These are phyloP conservation scores for Plagodis pulveraria DNA, from an alignment of 2,888 invertebrate genomes.

Conservation along the genomic window DNA sequence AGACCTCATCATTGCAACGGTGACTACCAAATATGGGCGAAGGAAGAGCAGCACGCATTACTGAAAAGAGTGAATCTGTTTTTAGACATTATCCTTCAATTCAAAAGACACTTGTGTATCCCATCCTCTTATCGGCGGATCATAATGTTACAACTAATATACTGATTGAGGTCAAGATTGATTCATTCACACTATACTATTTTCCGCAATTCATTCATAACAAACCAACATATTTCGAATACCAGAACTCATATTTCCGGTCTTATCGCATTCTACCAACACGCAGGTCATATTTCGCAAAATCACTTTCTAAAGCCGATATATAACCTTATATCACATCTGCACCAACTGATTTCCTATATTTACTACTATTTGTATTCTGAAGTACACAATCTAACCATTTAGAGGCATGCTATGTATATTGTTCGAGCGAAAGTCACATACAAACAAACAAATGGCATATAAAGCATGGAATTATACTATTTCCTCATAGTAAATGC, in stretches of 20 bases:
- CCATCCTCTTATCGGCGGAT: no score
- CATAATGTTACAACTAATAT: no score
- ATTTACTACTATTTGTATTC: conserved; percentile 68
- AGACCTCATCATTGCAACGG: no score
- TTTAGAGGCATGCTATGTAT: conserved; percentile 51
- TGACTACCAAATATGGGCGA: no score
- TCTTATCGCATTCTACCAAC: conserved; percentile 32
- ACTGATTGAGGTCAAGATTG: neutral
- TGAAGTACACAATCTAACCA: conserved; percentile 52
- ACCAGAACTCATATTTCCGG: conserved; percentile 40
- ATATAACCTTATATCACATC: conserved; percentile 49
- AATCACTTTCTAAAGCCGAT: conserved; percentile 58
- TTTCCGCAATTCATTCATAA: conserved; percentile 5
- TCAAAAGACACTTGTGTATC: no score
- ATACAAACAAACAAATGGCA: conserved; percentile 54
- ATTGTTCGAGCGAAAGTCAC: conserved; percentile 64
- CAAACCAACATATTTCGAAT: conserved; percentile 18
- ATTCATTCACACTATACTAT: conserved; percentile 9
- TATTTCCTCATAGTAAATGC: conserved; percentile 39
- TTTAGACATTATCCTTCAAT: no score
- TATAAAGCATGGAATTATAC: conserved; percentile 68
- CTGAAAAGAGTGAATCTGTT: no score
- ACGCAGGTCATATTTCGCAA: conserved; percentile 44
- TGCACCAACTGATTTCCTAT: conserved; percentile 46
- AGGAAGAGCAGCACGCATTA: no score